A percentile compares a stretch with the other conserved stretches of the same genome.
phyloP scores from a whole-genome alignment of 2,797 vertebrate genomes.

The Ptychadena robeensis region DNA sequence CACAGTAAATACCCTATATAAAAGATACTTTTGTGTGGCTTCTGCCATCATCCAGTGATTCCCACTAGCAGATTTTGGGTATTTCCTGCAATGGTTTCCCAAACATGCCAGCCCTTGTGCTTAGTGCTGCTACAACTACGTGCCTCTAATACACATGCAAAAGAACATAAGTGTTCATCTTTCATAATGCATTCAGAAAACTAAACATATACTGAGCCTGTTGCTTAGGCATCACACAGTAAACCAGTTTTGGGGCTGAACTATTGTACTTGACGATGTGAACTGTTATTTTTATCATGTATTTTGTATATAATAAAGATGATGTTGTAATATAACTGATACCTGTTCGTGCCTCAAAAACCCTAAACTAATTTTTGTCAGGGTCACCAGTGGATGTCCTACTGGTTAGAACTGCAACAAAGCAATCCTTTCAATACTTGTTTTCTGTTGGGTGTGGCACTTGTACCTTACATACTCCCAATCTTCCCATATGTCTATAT shows the following conservation, averaged over 20 bases:
- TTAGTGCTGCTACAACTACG: slow-evolving; percentile 9
- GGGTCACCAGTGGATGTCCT: too few relatives aligned
- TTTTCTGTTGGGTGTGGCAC: too few relatives aligned
- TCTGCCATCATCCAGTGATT: slow-evolving; percentile 17
- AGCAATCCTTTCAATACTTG: too few relatives aligned
- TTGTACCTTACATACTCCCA: too few relatives aligned
- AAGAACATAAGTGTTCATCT: slow-evolving; percentile 68
- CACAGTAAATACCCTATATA: not conserved
- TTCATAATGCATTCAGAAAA: slow-evolving; percentile 83
- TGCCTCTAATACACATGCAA: slow-evolving; percentile 76
- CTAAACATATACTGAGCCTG: slow-evolving; percentile 66
- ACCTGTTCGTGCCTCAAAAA: too few relatives aligned
- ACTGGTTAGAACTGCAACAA: too few relatives aligned
- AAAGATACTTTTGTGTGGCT: not conserved
- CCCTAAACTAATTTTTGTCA: too few relatives aligned
- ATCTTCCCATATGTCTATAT: too few relatives aligned
- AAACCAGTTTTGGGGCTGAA: not conserved
- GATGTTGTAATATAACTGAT: too few relatives aligned
- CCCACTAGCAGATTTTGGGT: not conserved
- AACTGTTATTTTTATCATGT: not conserved
- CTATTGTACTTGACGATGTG: not conserved
- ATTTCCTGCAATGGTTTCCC: not conserved
- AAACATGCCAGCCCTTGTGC: slow-evolving; percentile 32
- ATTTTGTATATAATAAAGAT: too few relatives aligned
- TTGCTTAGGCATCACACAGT: too few relatives aligned